Conservation (phyloP, 1,140 invertebrate genomes). For the Kradibia gibbosae region DNA sequence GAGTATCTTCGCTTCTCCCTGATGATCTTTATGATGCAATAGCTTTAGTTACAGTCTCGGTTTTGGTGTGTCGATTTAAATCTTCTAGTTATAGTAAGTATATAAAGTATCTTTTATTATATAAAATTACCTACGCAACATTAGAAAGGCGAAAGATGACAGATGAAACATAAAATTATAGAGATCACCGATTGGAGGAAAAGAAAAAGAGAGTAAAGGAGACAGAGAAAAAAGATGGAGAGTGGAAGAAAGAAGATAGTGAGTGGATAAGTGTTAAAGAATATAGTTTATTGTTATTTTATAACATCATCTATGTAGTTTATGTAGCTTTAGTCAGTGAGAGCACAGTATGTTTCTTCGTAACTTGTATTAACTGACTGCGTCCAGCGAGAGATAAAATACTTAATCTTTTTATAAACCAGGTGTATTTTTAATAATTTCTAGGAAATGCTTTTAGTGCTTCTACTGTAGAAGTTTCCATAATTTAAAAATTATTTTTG, state of each 20-base stretch:
- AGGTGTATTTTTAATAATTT: constrained; percentile 47
- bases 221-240: neutral
- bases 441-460: neutral
- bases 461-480: neutral
- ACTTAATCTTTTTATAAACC: constrained; percentile 43
- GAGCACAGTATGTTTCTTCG: constrained; percentile 12
- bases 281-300: constrained; percentile 40
- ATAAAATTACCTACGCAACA: neutral
- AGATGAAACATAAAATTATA: neutral
- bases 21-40: neutral
- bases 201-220: neutral
- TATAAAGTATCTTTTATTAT: too few relatives aligned
- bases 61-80: neutral
- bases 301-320: constrained; percentile 41
- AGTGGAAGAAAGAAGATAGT: neutral
- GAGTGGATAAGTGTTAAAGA: neutral
- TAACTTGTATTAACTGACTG: constrained; percentile 44
- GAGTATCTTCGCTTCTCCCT: constrained; percentile 2
- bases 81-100: too few relatives aligned
- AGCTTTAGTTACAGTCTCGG: neutral
- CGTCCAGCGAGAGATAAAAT: neutral
- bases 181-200: too few relatives aligned
- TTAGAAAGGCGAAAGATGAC: neutral
- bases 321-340: constrained; percentile 26
- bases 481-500: constrained; percentile 2